Percentiles rank a stretch among this genome's conserved stretches.
Conservation (phyloP, 2,888 invertebrate genomes). For the Theretra japonica region DNA sequence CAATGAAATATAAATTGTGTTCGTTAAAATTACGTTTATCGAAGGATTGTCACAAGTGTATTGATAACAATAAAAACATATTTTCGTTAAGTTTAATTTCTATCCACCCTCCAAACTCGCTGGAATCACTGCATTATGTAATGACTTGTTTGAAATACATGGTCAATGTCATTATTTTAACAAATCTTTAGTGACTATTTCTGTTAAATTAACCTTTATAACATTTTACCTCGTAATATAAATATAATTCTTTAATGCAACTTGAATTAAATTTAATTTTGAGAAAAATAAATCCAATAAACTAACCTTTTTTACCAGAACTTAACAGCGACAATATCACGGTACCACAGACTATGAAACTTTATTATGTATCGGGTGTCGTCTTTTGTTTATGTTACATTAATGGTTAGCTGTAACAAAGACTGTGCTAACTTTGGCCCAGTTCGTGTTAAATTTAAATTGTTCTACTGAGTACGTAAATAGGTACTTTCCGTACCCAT, state of each 20-base stretch:
- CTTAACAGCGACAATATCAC: constrained; percentile 4
- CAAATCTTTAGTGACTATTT: not conserved
- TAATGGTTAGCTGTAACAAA: too few species aligned
- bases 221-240: not conserved
- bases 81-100: not conserved
- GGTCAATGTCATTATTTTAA: constrained; percentile 14
- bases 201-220: not conserved
- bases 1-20: not conserved
- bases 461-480: too few species aligned
- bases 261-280: too few species aligned
- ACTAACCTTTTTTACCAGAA: constrained; percentile 17
- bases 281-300: not conserved
- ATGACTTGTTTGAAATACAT: constrained; percentile 41
- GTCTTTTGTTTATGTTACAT: too few species aligned
- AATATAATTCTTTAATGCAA: not conserved
- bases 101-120: constrained; percentile 1
- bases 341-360: not conserved
- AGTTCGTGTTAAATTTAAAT: too few species aligned
- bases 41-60: not conserved
- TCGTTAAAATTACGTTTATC: not conserved
- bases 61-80: not conserved
- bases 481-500: too few species aligned
- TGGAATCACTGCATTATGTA: constrained; percentile 67
- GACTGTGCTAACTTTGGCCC: too few species aligned
- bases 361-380: too few species aligned